Evolutionary conservation across 1,140 invertebrate genomes (phyloP).

Genomic region (Brachystomella parvula): DNA sequence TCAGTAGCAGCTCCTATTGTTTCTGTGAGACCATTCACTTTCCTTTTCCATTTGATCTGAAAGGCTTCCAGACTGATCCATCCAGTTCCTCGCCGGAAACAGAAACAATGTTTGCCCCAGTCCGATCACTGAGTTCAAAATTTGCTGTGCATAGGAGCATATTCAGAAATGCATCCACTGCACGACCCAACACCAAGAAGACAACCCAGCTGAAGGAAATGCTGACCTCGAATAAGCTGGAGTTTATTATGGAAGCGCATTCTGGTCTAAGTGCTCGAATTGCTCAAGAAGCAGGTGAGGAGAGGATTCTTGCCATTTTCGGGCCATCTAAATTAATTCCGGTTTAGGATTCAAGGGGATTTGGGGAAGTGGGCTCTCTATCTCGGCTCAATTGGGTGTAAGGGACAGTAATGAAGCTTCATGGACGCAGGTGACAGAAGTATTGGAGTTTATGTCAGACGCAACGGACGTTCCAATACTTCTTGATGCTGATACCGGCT

Average conservation of each 20-base stretch:
- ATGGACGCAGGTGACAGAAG: slow-evolving; percentile 48
- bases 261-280: slow-evolving; percentile 47
- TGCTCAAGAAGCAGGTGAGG: slow-evolving; percentile 46
- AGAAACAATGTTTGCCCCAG: not conserved
- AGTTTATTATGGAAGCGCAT: slow-evolving; percentile 50
- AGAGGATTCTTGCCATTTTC: not conserved
- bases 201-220: slow-evolving; percentile 45
- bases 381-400: slow-evolving; percentile 46
- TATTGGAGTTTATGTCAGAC: slow-evolving; percentile 48
- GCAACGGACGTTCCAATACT: slow-evolving; percentile 46
- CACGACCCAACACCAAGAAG: slow-evolving; percentile 37
- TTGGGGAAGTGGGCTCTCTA: slow-evolving; percentile 47
- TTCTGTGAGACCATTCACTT: too few relatives aligned
- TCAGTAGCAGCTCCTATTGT: too few relatives aligned
- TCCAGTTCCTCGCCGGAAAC: not conserved
- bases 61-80: not conserved
- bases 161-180: not conserved
- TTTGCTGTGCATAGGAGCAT: not conserved
- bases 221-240: slow-evolving; percentile 43
- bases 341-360: slow-evolving; percentile 46
- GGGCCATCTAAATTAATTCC: not conserved
- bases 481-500: slow-evolving; percentile 49
- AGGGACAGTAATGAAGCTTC: slow-evolving; percentile 48
- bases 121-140: not conserved
- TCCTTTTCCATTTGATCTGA: not conserved